phyloP scores from a whole-genome alignment of 2,797 vertebrate genomes.

The Heliangelus exortis region DNA sequence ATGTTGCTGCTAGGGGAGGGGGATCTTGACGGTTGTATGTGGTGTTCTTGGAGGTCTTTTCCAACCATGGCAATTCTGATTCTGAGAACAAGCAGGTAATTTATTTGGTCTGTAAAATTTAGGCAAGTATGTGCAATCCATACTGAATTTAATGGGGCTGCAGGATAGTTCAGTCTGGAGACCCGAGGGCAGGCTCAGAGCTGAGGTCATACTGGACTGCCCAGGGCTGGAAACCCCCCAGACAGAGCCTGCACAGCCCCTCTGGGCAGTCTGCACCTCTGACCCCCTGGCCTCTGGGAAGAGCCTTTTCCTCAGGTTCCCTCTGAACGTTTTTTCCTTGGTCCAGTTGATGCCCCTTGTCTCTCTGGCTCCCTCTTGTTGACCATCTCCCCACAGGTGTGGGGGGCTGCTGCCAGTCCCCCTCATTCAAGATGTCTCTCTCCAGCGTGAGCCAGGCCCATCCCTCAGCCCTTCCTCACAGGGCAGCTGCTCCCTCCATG shows the following conservation, averaged over 20 bases:
- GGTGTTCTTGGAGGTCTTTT: too few relatives aligned
- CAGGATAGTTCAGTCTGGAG: not conserved
- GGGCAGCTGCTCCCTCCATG: not conserved
- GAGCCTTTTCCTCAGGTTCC: not conserved
- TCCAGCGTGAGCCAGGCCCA: not conserved
- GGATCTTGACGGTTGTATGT: too few relatives aligned
- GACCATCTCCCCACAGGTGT: not conserved
- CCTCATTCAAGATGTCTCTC: too few relatives aligned
- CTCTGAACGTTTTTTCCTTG: not conserved
- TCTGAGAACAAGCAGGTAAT: not conserved
- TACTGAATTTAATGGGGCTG: not conserved
- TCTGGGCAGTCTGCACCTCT: not conserved
- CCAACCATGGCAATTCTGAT: too few relatives aligned
- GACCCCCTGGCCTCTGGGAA: not conserved
- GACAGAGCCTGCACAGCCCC: rapidly evolving
- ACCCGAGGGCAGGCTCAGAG: not conserved
- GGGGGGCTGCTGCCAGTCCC: rapidly evolving
- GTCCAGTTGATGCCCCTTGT: not conserved
- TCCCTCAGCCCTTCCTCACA: not conserved
- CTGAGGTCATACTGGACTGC: not conserved
- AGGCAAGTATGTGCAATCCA: not conserved
- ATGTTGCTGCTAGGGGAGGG: too few relatives aligned
- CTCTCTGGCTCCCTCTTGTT: not conserved
- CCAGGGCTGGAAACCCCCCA: not conserved
- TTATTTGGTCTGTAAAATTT: not conserved